Base-by-base conservation (phyloP, 2,113 vertebrate species). In the Salvelinus namaycush region DNA sequence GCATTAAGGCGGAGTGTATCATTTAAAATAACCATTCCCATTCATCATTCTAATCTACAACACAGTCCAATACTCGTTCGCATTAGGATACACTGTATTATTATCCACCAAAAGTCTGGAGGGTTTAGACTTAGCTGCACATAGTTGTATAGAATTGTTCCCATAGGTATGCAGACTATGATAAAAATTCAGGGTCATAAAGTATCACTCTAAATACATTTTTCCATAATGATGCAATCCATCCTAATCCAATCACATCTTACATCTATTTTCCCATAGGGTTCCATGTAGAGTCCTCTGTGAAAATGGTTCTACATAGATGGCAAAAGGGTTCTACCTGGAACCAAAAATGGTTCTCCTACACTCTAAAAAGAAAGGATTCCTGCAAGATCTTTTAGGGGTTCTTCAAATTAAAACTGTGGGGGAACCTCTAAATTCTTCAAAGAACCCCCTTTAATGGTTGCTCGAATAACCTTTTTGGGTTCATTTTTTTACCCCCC, bases 21-120 rank as follows among this genome's bases (percentile, higher is more conserved):
- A 74, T 84, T 86, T 76, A 84, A 83, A 83, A 78, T 80, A 65
- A 72, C 71, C 60, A 72, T 1, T 8, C 8, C 8, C 57, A 48
- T 59, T 72, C 54, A 2, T 11, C 3, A 54, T 54, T 54, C 54
- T 29, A 13, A 16, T 69, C 34, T 26, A 26, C 59, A 71, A 73
- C 68, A 62, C 59, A 66, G 34, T n/a, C 49, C 26, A 67, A 29
- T 29, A 12, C 8, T 34, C 77, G 34, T 77, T 80, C 73, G 80
- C 75, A 69, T 73, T 24, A 27, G 68, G 57, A 68, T 11, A 66
- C 24, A 57, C 20, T n/a, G 1, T 54, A 7, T 69, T 11, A 64
- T 64, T n/a, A n/a, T 64, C 9, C 18, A 6, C 20, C 51, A 54
- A 20, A 62, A 11, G 20, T 24, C 59, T 24, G 59, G n/a, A 62